Percentiles rank a stretch among this genome's conserved stretches.
phyloP scores from a whole-genome alignment of 1,140 invertebrate species.

The Probaryconus sp. region DNA sequence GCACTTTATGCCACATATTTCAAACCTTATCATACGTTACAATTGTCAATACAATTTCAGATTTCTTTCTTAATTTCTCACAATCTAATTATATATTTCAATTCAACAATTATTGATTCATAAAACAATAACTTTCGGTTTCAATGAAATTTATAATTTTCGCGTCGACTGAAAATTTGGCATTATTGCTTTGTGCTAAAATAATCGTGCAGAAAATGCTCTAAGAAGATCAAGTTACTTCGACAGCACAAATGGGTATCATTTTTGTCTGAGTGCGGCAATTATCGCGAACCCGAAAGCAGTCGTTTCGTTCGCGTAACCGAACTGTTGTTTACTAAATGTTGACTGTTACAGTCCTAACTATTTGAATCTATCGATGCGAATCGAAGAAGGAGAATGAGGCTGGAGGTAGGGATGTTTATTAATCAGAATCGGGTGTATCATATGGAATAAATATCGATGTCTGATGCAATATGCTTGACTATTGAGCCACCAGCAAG shows the following conservation, averaged over 20 bases:
- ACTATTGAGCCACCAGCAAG: conserved; percentile 73
- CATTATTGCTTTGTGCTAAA: too few species aligned
- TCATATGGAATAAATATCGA: conserved; percentile 72
- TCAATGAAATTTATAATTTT: too few species aligned
- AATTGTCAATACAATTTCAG: conserved; percentile 43
- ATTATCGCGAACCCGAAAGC: too few species aligned
- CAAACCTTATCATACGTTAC: conserved; percentile 32
- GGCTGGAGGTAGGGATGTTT: conserved; percentile 66
- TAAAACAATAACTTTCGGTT: too few species aligned
- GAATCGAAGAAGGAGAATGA: conserved; percentile 54
- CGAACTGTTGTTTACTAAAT: conserved; percentile 62
- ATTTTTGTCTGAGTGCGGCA: neutral
- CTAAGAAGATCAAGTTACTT: conserved; percentile 1
- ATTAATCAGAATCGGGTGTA: conserved; percentile 70
- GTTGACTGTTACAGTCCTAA: conserved; percentile 50
- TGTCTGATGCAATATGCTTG: conserved; percentile 73
- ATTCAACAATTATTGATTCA: too few species aligned
- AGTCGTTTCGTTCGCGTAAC: conserved; percentile 15
- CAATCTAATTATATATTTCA: conserved; percentile 20
- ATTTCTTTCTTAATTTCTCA: conserved; percentile 25
- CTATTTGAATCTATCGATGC: conserved; percentile 67
- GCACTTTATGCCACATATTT: conserved; percentile 38
- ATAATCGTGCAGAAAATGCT: conserved; percentile 12
- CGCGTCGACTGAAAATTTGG: too few species aligned
- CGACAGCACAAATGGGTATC: neutral